A percentile compares a stretch with the other conserved stretches of the same genome.
These are phyloP conservation scores for Oenanthe oenanthe DNA, from an alignment of 2,113 vertebrate species.

Conservation along the genomic window DNA sequence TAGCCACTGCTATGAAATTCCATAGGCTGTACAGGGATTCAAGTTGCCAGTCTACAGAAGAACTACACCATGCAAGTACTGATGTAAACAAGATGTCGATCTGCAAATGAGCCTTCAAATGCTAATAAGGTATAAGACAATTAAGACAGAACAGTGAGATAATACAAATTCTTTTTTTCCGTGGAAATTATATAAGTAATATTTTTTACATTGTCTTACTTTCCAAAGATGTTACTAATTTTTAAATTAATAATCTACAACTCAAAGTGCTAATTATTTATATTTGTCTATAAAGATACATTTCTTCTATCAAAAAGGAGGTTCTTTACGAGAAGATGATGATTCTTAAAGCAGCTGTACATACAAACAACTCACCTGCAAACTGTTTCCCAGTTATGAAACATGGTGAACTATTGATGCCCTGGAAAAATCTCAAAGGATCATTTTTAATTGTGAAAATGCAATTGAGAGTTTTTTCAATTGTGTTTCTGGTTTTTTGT, in stretches of 20 bases:
- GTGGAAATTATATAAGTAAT: background rate
- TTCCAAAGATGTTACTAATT: background rate
- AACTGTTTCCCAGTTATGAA: background rate
- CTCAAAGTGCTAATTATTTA: background rate
- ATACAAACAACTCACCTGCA: background rate
- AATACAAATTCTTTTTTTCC: background rate
- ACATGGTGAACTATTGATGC: background rate
- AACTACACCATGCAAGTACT: rapidly evolving
- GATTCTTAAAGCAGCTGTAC: background rate
- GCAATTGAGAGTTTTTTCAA: background rate
- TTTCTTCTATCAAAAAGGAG: background rate
- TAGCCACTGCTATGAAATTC: background rate
- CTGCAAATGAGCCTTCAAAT: background rate
- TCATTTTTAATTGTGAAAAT: background rate
- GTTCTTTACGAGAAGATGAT: background rate
- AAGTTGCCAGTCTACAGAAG: background rate
- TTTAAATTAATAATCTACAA: background rate
- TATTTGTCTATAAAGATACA: background rate
- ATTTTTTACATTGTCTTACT: background rate
- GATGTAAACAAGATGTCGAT: background rate
- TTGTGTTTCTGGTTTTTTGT: no score
- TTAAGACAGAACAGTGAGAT: background rate
- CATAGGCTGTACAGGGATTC: rapidly evolving
- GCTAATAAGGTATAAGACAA: background rate
- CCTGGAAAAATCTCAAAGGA: background rate